A percentile compares a stretch with the other conserved stretches of the same genome.
Evolutionary conservation across 2,113 vertebrate species (phyloP).

Genomic region (Fregata magnificens): DNA sequence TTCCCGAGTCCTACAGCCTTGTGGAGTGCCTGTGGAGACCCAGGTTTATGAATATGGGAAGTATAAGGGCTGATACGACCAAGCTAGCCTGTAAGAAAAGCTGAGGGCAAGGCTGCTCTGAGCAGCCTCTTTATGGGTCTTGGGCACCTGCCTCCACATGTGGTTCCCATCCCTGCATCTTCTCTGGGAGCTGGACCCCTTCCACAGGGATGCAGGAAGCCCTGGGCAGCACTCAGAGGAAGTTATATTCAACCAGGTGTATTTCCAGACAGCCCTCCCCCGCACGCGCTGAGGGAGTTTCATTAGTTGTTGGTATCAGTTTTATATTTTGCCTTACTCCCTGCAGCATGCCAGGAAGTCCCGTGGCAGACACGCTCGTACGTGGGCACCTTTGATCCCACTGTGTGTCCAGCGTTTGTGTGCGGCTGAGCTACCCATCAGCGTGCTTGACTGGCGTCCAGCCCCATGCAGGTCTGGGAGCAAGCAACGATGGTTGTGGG

Average conservation of each 20-base stretch:
- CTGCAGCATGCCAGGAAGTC: background rate
- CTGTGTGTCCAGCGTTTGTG: background rate
- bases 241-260: background rate
- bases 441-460: background rate
- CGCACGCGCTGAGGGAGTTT: fast-evolving
- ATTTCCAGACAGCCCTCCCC: background rate
- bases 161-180: background rate
- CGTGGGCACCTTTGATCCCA: fast-evolving
- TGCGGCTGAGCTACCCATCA: background rate
- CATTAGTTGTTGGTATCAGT: background rate
- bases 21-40: background rate
- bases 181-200: background rate
- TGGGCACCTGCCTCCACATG: background rate
- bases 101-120: background rate
- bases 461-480: background rate
- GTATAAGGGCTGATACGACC: background rate
- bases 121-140: background rate
- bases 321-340: background rate
- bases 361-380: fast-evolving
- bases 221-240: fast-evolving
- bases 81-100: background rate
- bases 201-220: background rate
- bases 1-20: background rate
- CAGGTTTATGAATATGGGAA: background rate
- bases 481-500: background rate